These are phyloP conservation scores for Syncerus caffer DNA, from an alignment of 2,797 vertebrate genomes.

Conservation along the genomic window DNA sequence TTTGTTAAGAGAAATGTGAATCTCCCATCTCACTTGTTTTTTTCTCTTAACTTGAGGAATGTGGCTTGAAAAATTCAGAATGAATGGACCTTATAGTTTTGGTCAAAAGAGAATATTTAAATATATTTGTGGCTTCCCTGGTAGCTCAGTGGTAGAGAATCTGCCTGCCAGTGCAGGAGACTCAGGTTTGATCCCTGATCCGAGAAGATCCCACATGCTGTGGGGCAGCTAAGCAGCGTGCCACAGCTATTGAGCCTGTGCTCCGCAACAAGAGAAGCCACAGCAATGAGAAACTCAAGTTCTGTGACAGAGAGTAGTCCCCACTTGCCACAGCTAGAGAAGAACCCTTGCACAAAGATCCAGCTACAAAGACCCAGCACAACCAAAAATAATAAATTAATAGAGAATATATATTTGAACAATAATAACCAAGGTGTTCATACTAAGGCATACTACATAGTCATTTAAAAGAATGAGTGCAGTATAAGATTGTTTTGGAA, in stretches of 20 bases:
- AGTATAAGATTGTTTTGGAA: not conserved
- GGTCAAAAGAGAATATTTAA: constrained; percentile 11
- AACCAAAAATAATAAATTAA: not conserved
- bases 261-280: not conserved
- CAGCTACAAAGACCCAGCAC: not conserved
- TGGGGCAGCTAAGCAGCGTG: not conserved
- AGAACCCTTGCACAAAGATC: not conserved
- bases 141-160: not conserved
- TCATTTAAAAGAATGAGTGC: constrained; percentile 2
- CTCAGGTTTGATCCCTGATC: not conserved
- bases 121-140: not conserved
- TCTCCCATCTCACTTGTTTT: not conserved
- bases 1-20: constrained; percentile 41
- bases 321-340: not conserved
- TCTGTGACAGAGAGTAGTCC: not conserved
- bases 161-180: not conserved
- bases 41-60: not conserved
- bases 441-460: not conserved
- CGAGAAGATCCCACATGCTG: not conserved
- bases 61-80: not conserved
- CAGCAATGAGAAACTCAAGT: not conserved
- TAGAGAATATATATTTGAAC: not conserved
- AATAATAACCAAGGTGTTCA: not conserved
- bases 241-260: not conserved
- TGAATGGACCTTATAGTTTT: not conserved